These are phyloP conservation scores for Campoletis raptor DNA, from an alignment of 2,888 invertebrate genomes.

Conservation along the genomic window DNA sequence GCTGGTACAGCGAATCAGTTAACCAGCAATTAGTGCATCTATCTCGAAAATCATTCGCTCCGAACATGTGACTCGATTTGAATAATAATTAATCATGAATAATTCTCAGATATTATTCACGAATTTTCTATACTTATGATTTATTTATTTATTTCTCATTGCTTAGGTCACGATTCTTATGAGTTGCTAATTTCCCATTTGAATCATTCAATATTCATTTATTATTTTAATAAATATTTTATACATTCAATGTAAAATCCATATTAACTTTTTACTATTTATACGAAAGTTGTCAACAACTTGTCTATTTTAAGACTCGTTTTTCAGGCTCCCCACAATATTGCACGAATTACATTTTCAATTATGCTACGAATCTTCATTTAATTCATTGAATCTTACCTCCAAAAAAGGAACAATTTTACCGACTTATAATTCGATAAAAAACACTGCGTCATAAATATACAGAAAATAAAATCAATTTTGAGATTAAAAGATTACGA, in stretches of 20 bases:
- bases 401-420: background rate
- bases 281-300: no score
- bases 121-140: background rate
- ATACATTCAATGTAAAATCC: no score
- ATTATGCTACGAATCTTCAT: background rate
- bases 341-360: background rate
- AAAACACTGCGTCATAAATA: background rate
- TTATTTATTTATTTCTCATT: background rate
- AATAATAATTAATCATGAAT: constrained; percentile 38
- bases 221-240: no score
- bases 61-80: constrained; percentile 13
- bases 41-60: constrained; percentile 32
- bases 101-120: background rate
- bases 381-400: background rate
- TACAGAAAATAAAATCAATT: background rate
- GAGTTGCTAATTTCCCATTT: background rate
- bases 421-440: background rate
- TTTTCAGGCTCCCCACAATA: background rate
- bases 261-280: no score
- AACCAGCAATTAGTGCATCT: constrained; percentile 60
- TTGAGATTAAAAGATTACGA: background rate
- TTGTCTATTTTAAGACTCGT: no score
- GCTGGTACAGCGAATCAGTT: constrained; percentile 48
- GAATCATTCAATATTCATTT: background rate
- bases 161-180: background rate